Evolutionary conservation across 1,140 invertebrate species (phyloP), one percentile per base, ranked within the genome.

Genomic region (Antheraea mylitta): DNA sequence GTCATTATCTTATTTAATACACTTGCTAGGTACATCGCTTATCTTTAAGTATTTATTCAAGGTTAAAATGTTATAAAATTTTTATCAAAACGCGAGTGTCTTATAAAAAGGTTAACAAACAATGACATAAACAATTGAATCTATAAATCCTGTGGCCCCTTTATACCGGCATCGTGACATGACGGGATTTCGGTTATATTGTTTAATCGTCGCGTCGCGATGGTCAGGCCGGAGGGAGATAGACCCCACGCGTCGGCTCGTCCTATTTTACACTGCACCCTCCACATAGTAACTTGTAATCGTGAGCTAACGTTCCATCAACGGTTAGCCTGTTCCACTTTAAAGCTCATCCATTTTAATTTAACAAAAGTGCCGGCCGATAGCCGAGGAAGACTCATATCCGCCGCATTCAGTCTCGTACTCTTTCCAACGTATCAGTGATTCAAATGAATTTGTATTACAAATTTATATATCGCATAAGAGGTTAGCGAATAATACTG

Each of bases 291-390:
- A 86, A 79, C 84, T 83, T 83, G 82, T 84, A 83, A 89, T 86
- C 81, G 83, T 78, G 76, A 76, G 81, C 81, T 81, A 82, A 81
- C 83, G 82, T 59, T 83, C 78, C 79, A 77, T 79, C 86, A 90
- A 90, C 87, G 77, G 87, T 88, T 89, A 91, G 87, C 89, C 16
- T 81, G 83, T 82, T 81, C 87, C 89, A 91, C 86, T 91, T 91
- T 91, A 91, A 89, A 87, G 83, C 86, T 90, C 89, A 90, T 91
- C 87, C 87, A 90, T 91, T 90, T 88, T 91, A 91, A 91, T 91
- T 90, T 90, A 91, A 86, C 87, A 90, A 86, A 91, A 91, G 87
- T 91, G 87, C 87, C 87, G 82, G 82, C 87, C 89, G 89, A 91
- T 91, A 88, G 83, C 74, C 80, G 87, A 89, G 89, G 89, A 91